These are phyloP conservation scores for Linurgus olivaceus DNA, from an alignment of 2,797 vertebrate species.

Conservation along the genomic window DNA sequence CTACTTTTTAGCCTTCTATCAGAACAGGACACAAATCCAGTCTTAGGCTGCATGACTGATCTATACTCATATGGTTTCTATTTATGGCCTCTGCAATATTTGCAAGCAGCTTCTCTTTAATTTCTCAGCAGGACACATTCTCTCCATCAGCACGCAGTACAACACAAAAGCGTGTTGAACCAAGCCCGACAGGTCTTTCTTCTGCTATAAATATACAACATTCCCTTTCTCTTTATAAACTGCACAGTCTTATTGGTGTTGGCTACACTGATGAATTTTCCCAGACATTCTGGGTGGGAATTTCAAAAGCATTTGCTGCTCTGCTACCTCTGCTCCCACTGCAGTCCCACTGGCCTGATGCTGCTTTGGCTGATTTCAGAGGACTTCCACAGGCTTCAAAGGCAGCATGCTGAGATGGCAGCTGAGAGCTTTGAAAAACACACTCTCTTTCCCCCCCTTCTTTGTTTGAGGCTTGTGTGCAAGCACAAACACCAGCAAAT, in stretches of 20 bases:
- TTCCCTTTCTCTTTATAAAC: constrained; percentile 13
- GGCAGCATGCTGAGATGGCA: not conserved
- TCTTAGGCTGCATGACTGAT: not conserved
- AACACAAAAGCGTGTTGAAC: not conserved
- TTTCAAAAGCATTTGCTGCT: constrained; percentile 27
- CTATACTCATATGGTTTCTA: not conserved
- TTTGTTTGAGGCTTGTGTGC: not conserved
- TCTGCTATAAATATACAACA: constrained; percentile 18
- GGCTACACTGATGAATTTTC: constrained; percentile 12
- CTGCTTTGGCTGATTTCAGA: constrained; percentile 17
- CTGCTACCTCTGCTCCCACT: not conserved
- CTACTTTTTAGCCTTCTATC: not conserved
- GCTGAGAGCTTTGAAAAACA: not conserved
- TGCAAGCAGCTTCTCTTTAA: constrained; percentile 18
- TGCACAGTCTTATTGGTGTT: not conserved
- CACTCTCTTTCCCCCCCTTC: fast-evolving
- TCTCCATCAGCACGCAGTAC: not conserved
- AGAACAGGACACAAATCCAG: not conserved
- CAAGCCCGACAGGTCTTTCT: constrained; percentile 43
- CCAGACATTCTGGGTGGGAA: constrained; percentile 43
- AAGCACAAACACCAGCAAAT: fast-evolving
- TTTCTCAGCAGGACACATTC: constrained; percentile 40
- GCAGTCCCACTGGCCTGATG: not conserved
- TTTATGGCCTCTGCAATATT: not conserved
- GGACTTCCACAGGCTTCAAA: constrained; percentile 47